phyloP scores from a whole-genome alignment of 1,140 invertebrate genomes.

The Zaprionus inermis region DNA sequence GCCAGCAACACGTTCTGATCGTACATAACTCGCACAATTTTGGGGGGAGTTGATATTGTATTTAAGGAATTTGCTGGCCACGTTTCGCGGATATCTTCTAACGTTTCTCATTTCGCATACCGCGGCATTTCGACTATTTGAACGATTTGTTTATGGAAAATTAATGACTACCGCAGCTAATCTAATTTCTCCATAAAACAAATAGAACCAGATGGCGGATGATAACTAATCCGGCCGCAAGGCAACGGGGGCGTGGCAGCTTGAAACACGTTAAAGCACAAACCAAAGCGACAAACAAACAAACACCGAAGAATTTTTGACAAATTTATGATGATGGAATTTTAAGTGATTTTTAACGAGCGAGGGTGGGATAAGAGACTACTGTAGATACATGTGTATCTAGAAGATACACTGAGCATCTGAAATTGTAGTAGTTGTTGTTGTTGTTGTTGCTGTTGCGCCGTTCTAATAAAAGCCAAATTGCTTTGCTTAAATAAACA shows the following conservation, averaged over 20 bases:
- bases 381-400: slow-evolving; percentile 8
- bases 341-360: slow-evolving; percentile 84
- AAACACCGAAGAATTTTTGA: slow-evolving; percentile 61
- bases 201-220: slow-evolving; percentile 36
- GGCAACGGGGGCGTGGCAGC: not conserved
- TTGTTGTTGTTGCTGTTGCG: slow-evolving; percentile 17
- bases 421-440: slow-evolving; percentile 25
- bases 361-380: slow-evolving; percentile 28
- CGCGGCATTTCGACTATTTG: slow-evolving; percentile 18
- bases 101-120: slow-evolving; percentile 5
- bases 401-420: slow-evolving; percentile 14
- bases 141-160: slow-evolving; percentile 19
- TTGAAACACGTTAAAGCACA: slow-evolving; percentile 34
- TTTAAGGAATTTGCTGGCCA: slow-evolving; percentile 4
- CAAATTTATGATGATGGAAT: slow-evolving; percentile 84
- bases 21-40: not conserved
- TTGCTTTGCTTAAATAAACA: slow-evolving; percentile 49
- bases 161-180: slow-evolving; percentile 12
- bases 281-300: slow-evolving; percentile 9
- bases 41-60: not conserved
- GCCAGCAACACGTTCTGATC: not conserved
- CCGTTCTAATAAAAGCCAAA: slow-evolving; percentile 55
- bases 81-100: slow-evolving; percentile 7
- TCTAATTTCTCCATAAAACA: slow-evolving; percentile 33
- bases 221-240: slow-evolving; percentile 39